Evolutionary conservation across 2,797 vertebrate genomes (phyloP).

Genomic region (Helostoma temminkii): DNA sequence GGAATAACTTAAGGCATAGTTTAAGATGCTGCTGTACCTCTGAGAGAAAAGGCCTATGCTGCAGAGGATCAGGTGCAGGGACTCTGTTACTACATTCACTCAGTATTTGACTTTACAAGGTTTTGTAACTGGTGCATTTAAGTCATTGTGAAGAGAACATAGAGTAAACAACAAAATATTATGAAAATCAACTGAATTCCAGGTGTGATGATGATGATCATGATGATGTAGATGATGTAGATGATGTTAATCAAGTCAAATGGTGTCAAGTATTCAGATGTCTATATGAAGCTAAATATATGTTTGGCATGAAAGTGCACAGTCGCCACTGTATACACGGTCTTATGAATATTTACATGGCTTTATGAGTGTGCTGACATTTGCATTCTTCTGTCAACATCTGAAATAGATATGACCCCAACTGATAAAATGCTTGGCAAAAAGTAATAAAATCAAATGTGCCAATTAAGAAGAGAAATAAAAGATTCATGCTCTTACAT

Average conservation of each 20-base stretch:
- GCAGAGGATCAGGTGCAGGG: slow-evolving; percentile 7
- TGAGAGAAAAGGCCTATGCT: background rate
- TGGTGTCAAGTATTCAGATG: slow-evolving; percentile 6
- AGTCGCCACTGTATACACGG: too few species aligned
- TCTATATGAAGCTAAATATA: background rate
- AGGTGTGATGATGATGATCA: too few species aligned
- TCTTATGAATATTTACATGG: background rate
- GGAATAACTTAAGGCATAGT: slow-evolving; percentile 29
- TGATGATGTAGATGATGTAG: too few species aligned
- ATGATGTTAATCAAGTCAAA: slow-evolving; percentile 2
- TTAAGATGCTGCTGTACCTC: slow-evolving; percentile 12
- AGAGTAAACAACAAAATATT: slow-evolving; percentile 5
- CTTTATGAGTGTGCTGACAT: background rate
- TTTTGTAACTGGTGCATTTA: too few species aligned
- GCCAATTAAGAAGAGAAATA: background rate
- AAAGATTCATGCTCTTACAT: background rate
- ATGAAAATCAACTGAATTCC: slow-evolving; percentile 30
- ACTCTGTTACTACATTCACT: slow-evolving; percentile 6
- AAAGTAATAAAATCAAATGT: slow-evolving; percentile 2
- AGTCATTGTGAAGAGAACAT: slow-evolving; percentile 16
- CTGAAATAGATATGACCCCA: background rate
- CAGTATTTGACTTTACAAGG: slow-evolving; percentile 33
- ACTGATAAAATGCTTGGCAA: too few species aligned
- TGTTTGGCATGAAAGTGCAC: too few species aligned
- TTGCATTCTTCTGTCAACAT: background rate